Base-by-base conservation (phyloP, 2,113 vertebrate genomes). In the Bostrychus sinensis region DNA sequence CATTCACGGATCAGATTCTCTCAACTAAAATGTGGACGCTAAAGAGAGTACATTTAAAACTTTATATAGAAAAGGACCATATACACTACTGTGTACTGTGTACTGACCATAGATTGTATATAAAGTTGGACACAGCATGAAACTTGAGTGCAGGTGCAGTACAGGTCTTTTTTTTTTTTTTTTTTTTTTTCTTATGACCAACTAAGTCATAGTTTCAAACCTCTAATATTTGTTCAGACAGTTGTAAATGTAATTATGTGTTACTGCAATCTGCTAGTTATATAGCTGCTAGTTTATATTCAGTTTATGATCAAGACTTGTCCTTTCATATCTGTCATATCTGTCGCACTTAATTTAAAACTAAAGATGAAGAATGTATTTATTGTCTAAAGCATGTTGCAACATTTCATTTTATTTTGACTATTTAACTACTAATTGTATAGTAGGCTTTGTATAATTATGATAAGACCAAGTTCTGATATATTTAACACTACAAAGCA, bases 331-430 rank as follows among this genome's bases (percentile, higher is more conserved):
- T 25, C 22, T 6, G 30, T 32, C n/a, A n/a, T n/a, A n/a, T n/a
- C n/a, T n/a, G n/a, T n/a, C n/a, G n/a, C n/a, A n/a, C n/a, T n/a
- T n/a, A n/a, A n/a, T n/a, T n/a, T n/a, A n/a, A n/a, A n/a, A n/a
- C n/a, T n/a, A n/a, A n/a, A n/a, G n/a, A n/a, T n/a, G n/a, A 46
- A 46, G 22, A 48, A 48, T 48, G 45, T 48, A 25, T 48, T 48
- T 5, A 20, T 16, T 25, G 4, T 25, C 7, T 13, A 25, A 48
- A 48, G 3, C 2, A 32, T 32, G 30, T 12, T 16, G 16, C 2
- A 22, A 13, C 45, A 48, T 48, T 48, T 48, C 4, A 12, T 48
- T 32, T 48, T 13, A 48, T 48, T 23, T 48, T 5, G 13, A 30
- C 8, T 30, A 17, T 28, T 51, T 7, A 51, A 26, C 7, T 3